Evolutionary conservation across 2,797 vertebrate genomes (phyloP), one percentile per base, ranked within the genome.

Genomic region (Hyperoplus immaculatus): DNA sequence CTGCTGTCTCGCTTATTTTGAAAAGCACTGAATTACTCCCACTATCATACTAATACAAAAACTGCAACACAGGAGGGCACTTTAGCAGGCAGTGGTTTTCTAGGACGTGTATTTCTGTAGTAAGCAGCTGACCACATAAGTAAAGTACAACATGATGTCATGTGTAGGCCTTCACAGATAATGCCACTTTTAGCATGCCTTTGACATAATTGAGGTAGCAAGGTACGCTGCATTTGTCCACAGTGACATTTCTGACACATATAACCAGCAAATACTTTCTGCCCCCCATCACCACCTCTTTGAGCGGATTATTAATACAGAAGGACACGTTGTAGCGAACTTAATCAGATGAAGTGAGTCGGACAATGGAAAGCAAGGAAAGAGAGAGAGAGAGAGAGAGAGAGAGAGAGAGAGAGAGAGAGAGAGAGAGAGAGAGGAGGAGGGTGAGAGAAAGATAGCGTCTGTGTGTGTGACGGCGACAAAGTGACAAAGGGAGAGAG

Each of bases 301-400:
- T 10, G 57, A 73, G 74, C 38, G 15, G 69, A 74, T 85, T 91
- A 89, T 91, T 88, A 91, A 87, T 57, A 89, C 75, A 81, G 84
- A 87, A 90, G 91, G 87, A 90, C 92, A 90, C 83, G 77, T 81
- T 75, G 78, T 21, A 53, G 81, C 56, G 45, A 85, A 89, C 80
- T 83, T 87, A 93, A 93, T 93, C 89, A 89, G 77, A 91, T 77
- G 78, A 82, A 87, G 89, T 81, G 89, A 90, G 80, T 76, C 14
- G 8, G 58, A 53, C 76, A 77, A 79, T 45, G 79, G 80, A 81
- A 84, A 77, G 82, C 60, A 63, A 68, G 16, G 21, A 45, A 72
- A 76, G 64, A 51, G 51, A 53, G 59, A 57, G 46, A 16, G 49
- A 56, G 36, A 51, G 59, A 49, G 36, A 4, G 42, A 45, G 46